Percentiles rank a stretch among this genome's conserved stretches.
Conservation (phyloP, 2,113 vertebrate genomes). For the Melanostigma gelatinosum region DNA sequence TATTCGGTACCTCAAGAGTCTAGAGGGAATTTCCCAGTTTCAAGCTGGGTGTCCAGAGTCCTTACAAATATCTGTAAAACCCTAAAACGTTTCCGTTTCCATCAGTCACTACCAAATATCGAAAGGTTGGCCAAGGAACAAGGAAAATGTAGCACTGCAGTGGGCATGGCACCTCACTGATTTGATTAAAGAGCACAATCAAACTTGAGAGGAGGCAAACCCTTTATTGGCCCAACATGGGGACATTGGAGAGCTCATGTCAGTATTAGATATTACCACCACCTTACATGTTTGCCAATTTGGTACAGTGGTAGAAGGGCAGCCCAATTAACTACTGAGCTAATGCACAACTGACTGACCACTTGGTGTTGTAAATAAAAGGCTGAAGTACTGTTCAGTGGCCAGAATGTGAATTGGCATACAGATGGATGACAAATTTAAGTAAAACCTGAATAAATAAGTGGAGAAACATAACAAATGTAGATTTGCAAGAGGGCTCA, state of each 20-base stretch:
- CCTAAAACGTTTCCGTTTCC: too few species aligned
- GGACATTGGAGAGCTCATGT: conserved; percentile 8
- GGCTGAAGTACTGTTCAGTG: conserved; percentile 11
- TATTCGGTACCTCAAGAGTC: background rate
- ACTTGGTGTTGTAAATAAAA: conserved; percentile 16
- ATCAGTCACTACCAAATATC: too few species aligned
- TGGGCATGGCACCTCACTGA: conserved; percentile 3
- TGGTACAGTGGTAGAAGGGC: conserved; percentile 9
- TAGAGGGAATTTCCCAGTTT: too few species aligned
- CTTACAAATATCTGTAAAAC: too few species aligned
- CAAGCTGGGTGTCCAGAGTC: too few species aligned
- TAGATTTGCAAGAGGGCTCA: background rate
- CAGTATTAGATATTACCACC: conserved; percentile 7
- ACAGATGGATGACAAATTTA: background rate
- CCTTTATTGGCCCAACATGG: conserved; percentile 5
- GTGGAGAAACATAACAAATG: background rate
- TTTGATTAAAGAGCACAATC: conserved; percentile 23
- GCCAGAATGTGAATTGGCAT: background rate
- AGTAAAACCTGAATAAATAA: background rate
- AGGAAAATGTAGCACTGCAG: background rate
- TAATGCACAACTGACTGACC: conserved; percentile 30
- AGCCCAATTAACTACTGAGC: conserved; percentile 22
- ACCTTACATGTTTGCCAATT: conserved; percentile 7
- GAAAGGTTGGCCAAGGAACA: background rate
- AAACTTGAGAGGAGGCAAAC: conserved; percentile 16